Evolutionary conservation across 2,888 invertebrate species (phyloP).

Genomic region (Gibbula magus): DNA sequence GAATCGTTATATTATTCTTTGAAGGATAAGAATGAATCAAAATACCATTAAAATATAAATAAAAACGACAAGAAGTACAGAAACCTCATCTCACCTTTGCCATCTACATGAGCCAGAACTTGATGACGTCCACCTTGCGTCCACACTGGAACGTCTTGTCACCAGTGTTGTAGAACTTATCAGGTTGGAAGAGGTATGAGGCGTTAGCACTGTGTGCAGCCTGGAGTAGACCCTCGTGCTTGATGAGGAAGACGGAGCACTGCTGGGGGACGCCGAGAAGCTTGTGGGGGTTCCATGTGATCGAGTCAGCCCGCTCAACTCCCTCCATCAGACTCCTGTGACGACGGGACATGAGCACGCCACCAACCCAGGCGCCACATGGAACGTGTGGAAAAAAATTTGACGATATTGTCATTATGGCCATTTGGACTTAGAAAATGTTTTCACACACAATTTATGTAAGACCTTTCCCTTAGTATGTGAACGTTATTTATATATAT

Average conservation of each 20-base stretch:
- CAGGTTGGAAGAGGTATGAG: constrained; percentile 97
- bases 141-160: constrained; percentile 99
- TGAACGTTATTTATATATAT: too few species aligned
- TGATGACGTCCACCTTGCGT: constrained; percentile 98
- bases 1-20: too few species aligned
- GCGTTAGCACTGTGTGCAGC: constrained; percentile 98
- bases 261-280: constrained; percentile 97
- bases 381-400: too few species aligned
- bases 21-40: too few species aligned
- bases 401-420: too few species aligned
- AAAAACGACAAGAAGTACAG: too few species aligned
- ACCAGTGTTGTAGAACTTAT: constrained; percentile 98
- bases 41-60: too few species aligned
- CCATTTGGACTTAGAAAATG: too few species aligned
- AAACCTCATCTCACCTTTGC: constrained; percentile 91
- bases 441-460: too few species aligned
- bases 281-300: constrained; percentile 99
- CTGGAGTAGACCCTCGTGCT: constrained; percentile 94
- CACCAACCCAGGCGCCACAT: constrained; percentile 79
- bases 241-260: constrained; percentile 97
- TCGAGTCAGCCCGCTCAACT: constrained; percentile 90
- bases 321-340: constrained; percentile 92
- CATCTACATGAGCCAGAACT: constrained; percentile 99
- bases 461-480: too few species aligned
- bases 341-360: constrained; percentile 86